A percentile compares a stretch with the other conserved stretches of the same genome.
These are phyloP conservation scores for Bothrops alternatus DNA, from an alignment of 2,797 vertebrate genomes.

Conservation along the genomic window DNA sequence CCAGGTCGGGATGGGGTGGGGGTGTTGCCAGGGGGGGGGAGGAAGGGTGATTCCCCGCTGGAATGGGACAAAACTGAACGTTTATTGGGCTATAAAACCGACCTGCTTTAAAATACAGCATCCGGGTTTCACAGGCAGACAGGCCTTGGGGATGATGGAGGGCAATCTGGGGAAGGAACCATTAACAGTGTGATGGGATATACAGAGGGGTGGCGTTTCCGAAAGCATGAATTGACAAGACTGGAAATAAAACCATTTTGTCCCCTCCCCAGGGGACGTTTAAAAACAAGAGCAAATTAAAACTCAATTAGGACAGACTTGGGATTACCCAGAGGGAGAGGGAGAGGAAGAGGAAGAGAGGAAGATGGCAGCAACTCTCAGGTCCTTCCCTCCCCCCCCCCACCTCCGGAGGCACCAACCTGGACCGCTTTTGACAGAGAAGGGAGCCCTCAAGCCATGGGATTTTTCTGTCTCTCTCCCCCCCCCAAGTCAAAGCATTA, in stretches of 20 bases:
- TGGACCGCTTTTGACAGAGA: not conserved
- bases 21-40: not conserved
- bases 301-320: not conserved
- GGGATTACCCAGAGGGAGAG: not conserved
- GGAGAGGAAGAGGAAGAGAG: not conserved
- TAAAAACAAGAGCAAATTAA: constrained; percentile 36
- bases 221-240: constrained; percentile 2
- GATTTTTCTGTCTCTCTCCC: not conserved
- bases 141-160: constrained; percentile 4
- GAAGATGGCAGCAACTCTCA: not conserved
- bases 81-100: not conserved
- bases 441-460: constrained; percentile 11
- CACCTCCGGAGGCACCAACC: not conserved
- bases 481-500: not conserved
- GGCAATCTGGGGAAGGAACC: constrained; percentile 4
- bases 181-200: not conserved
- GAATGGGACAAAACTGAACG: not conserved
- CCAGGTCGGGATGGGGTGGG: not conserved
- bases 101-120: constrained; percentile 31
- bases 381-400: not conserved
- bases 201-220: not conserved
- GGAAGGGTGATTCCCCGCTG: not conserved
- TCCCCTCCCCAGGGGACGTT: not conserved
- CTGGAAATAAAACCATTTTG: constrained; percentile 10
- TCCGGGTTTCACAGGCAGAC: constrained; percentile 22